These are phyloP conservation scores for Ameiurus melas DNA, from an alignment of 2,113 vertebrate species.

Conservation along the genomic window DNA sequence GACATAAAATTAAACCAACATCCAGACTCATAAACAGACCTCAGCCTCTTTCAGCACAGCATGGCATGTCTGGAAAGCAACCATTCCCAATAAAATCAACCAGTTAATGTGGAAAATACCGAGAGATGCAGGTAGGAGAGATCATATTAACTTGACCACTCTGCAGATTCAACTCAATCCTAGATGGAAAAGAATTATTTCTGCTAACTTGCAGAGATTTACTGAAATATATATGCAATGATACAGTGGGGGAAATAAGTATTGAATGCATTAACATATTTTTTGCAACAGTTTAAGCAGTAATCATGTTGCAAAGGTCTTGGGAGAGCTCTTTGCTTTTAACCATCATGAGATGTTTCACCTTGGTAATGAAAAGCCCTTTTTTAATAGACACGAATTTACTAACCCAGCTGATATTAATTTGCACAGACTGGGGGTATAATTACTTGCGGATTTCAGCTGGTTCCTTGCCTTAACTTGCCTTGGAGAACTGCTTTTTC, in stretches of 20 bases:
- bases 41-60: slow-evolving; percentile 23
- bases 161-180: not conserved
- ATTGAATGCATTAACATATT: too few species aligned
- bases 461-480: too few species aligned
- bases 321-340: too few species aligned
- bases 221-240: not conserved
- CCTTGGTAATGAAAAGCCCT: too few species aligned
- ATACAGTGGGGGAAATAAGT: not conserved
- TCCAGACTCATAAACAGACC: slow-evolving; percentile 11
- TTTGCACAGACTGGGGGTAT: too few species aligned
- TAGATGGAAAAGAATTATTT: not conserved
- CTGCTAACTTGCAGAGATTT: not conserved
- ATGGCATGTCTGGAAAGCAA: slow-evolving; percentile 31
- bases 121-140: not conserved
- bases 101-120: slow-evolving; percentile 22
- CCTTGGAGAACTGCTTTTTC: too few species aligned
- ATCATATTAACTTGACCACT: not conserved
- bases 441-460: too few species aligned
- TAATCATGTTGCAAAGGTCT: too few species aligned
- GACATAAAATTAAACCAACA: not conserved
- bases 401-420: too few species aligned
- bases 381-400: too few species aligned
- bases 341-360: too few species aligned
- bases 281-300: too few species aligned
- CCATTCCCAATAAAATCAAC: not conserved